Evolutionary conservation across 2,113 vertebrate genomes (phyloP).

Genomic region (Tupaia chinensis): DNA sequence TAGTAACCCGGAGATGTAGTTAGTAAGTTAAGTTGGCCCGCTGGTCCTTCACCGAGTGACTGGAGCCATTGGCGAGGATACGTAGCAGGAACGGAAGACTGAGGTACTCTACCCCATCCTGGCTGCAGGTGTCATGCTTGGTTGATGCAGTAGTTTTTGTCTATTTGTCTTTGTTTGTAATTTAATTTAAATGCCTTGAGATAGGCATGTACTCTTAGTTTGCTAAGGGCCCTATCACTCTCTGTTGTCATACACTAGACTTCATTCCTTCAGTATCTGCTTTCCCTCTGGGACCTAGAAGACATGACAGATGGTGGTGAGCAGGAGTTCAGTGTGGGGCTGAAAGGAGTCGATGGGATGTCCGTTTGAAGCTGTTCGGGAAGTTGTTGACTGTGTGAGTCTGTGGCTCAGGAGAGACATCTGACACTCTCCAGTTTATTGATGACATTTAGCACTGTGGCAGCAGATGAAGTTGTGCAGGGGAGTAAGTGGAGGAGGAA

Average conservation of each 20-base stretch:
- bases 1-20: background rate
- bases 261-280: background rate
- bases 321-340: constrained; percentile 1
- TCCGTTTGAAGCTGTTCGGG: background rate
- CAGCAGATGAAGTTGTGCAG: constrained; percentile 3
- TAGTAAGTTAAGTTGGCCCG: background rate
- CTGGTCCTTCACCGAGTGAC: background rate
- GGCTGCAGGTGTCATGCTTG: background rate
- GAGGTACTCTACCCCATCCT: background rate
- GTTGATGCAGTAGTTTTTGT: background rate
- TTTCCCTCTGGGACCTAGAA: background rate
- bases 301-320: background rate
- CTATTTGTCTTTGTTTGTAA: constrained; percentile 9
- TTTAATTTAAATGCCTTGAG: constrained; percentile 31
- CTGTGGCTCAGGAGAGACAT: background rate
- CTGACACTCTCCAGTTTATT: background rate
- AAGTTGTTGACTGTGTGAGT: background rate
- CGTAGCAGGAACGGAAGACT: background rate
- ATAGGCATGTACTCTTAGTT: background rate
- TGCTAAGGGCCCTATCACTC: background rate
- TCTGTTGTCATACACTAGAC: background rate
- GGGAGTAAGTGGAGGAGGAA: background rate
- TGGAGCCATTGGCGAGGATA: background rate
- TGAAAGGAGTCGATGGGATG: background rate
- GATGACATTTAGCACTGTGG: background rate